Evolutionary conservation across 2,888 invertebrate species (phyloP), one percentile per base, ranked within the genome.

Genomic region (Epinotia ramella): DNA sequence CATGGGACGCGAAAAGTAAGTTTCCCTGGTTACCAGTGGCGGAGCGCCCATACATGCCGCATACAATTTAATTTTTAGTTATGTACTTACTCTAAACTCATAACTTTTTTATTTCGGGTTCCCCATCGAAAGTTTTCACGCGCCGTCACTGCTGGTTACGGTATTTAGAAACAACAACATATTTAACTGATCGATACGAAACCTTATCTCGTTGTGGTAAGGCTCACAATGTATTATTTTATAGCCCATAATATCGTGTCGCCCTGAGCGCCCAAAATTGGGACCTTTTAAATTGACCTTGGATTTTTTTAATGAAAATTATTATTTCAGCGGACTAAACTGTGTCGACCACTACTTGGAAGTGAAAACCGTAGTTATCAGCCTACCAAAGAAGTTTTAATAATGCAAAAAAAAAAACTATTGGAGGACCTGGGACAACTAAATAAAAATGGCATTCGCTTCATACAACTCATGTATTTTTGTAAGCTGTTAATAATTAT

Each of bases 271-370:
- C 16, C 16, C 5, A 5, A 46, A 46, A 13, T 12, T 12, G 13
- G 40, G 0, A 40, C 33, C 28, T 28, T 28, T 28, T 28, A 33
- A 33, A 33, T 6, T 33, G 33, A 6, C 40, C 9, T 9, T 40
- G 40, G 4, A 1, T n/a, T 24, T 33, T 6, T 60, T 28, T n/a
- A 28, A 60, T 12, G 1, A 5, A 20, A 2, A 11, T 70, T 79
- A 78, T 79, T 81, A 80, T 95, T 95, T 74, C 87, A 96, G 96
- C 82, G 97, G 97, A 68, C 94, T 95, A 76, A 96, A 96, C 81
- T 95, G 96, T 1, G 87, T 97, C 78, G 95, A 96, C 59, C 96
- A 96, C 81, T 97, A 97, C 84, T 88, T 97, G 81, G 97, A 97
- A 88, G 95, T 95, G 0, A 97, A 97, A 88, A 96, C 96, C 1